Evolutionary conservation across 2,797 vertebrate species (phyloP), one percentile per base, ranked within the genome.

Genomic region (Thalassophryne amazonica): DNA sequence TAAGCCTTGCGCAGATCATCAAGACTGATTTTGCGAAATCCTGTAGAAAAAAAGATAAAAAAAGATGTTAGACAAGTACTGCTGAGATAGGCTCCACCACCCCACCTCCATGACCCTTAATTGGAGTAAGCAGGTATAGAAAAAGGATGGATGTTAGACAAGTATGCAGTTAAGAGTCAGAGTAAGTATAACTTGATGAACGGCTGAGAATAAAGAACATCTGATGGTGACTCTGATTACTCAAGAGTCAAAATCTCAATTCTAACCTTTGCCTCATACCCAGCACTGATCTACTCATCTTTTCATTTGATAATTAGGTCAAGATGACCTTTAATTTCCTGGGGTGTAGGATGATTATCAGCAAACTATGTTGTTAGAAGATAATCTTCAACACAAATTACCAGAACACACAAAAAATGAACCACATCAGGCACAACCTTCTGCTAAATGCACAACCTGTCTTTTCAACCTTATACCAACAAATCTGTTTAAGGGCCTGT

Each of bases 1-100:
- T 98, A 97, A 2, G 97, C 95, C 70, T 98, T 98, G 7, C 97
- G 92, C 3, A 99, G 94, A 80, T 99, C 97, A 32, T 99, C 97
- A 11, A 99, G 90, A 75, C 95, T 99, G 86, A 99, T 97, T 85
- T 98, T 99, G 48, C 96, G 92, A 80, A 98, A 99, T 63, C 97
- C 97, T 99, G 58, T 13, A 77, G 59, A 9, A 67, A 7, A 29
- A 17, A 61, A 42, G 33, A 33, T 73, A 73, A 17, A 68, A 33
- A 53, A 33, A 6, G 2, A 58, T 4, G 48, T 74, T 19, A 73
- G 45, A 40, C 17, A 5, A 51, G 31, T 46, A n/a, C 14, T 11
- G 11, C 28, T 22, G 2, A 27, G n/a, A n/a, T n/a, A n/a, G n/a
- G n/a, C n/a, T n/a, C n/a, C n/a, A n/a, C n/a, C n/a, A n/a, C n/a